Conservation (phyloP, 1,140 invertebrate genomes). For the Atta cephalotes region DNA sequence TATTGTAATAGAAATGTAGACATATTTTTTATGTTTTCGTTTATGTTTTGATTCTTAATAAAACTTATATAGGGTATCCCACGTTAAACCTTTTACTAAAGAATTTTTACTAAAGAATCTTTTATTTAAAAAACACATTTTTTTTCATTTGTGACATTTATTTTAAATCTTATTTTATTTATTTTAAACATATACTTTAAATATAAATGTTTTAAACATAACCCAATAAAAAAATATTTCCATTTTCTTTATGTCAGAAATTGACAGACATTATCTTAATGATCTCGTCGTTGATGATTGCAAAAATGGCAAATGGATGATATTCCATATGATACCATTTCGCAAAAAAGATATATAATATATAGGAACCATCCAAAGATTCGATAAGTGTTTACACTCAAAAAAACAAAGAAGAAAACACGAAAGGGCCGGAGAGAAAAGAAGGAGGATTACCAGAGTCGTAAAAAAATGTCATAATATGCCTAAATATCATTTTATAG, state of each 20-base stretch:
- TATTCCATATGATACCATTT: neutral
- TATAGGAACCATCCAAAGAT: neutral
- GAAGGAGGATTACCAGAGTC: neutral
- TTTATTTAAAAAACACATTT: too few relatives aligned
- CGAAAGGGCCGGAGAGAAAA: neutral
- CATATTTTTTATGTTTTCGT: too few relatives aligned
- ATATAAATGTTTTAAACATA: too few relatives aligned
- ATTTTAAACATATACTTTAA: too few relatives aligned
- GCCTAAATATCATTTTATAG: slow-evolving; percentile 51
- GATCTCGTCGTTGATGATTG: neutral
- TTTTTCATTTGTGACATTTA: too few relatives aligned
- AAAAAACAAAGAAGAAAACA: neutral
- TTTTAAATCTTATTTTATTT: too few relatives aligned
- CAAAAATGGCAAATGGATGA: neutral
- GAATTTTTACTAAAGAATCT: too few relatives aligned
- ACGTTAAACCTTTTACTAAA: too few relatives aligned
- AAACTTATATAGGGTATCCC: too few relatives aligned
- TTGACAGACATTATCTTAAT: neutral
- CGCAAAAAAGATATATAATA: neutral
- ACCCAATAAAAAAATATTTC: neutral
- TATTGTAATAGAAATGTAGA: too few relatives aligned
- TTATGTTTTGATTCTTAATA: too few relatives aligned
- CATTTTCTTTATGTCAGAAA: slow-evolving; percentile 11
- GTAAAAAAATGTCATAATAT: slow-evolving; percentile 54
- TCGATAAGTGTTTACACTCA: slow-evolving; percentile 64